Percentiles rank a stretch among this genome's conserved stretches.
Conservation (phyloP, 2,797 vertebrate species). For the Enteromius trimaculatus region DNA sequence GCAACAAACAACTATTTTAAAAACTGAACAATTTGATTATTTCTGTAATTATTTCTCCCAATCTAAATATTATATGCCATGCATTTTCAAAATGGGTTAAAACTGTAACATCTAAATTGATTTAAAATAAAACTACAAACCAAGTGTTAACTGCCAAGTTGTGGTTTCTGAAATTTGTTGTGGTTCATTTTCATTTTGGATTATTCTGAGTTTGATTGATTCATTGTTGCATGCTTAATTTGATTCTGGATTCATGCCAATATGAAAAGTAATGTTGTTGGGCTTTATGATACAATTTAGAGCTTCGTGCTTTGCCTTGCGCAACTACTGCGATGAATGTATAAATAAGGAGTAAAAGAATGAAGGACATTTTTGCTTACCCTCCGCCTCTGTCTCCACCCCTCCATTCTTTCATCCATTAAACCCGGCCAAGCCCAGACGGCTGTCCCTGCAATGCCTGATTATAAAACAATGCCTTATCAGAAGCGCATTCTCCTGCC, state of each 20-base stretch:
- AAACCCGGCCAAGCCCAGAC: conserved; percentile 79
- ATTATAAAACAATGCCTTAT: conserved; percentile 83
- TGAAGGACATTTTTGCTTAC: conserved; percentile 57
- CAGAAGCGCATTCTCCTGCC: conserved; percentile 73
- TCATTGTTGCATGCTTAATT: neutral
- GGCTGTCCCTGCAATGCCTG: conserved; percentile 74
- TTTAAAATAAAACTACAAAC: neutral
- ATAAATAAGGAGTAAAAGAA: conserved; percentile 71
- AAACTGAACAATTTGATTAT: neutral
- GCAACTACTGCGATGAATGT: conserved; percentile 62
- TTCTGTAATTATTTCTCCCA: neutral
- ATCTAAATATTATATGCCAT: neutral
- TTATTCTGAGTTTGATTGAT: neutral
- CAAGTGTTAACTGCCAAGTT: neutral
- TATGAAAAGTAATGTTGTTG: conserved; percentile 24
- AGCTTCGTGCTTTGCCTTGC: neutral
- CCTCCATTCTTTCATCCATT: conserved; percentile 66
- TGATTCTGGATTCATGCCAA: neutral
- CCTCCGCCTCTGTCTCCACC: conserved; percentile 35
- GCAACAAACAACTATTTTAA: neutral
- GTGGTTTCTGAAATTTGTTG: neutral
- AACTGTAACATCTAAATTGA: neutral
- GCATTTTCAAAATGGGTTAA: neutral
- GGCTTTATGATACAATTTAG: conserved; percentile 2
- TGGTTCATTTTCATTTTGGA: neutral